A percentile compares a stretch with the other conserved stretches of the same genome.
These are phyloP conservation scores for Drosophila tropicalis DNA, from an alignment of 1,140 invertebrate species.

Conservation along the genomic window DNA sequence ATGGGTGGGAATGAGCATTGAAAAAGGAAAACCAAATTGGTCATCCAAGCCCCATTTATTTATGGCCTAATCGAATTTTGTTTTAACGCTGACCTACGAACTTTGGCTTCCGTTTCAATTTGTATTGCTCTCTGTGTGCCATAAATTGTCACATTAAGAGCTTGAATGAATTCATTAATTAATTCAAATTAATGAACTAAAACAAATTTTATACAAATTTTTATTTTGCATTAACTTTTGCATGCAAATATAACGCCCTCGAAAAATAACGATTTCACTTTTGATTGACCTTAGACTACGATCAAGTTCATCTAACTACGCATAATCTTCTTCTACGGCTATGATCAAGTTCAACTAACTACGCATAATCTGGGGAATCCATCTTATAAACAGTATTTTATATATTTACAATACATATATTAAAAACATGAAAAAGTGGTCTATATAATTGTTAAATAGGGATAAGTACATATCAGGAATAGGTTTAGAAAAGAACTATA, in stretches of 20 bases:
- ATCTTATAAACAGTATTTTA: too few species aligned
- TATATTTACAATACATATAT: too few species aligned
- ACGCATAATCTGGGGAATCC: too few species aligned
- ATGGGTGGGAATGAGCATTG: constrained; percentile 14
- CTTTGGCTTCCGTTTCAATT: constrained; percentile 45
- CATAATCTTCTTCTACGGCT: background rate
- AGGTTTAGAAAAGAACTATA: too few species aligned
- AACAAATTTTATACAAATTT: background rate
- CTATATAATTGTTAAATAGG: too few species aligned
- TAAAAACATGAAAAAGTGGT: too few species aligned
- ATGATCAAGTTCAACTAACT: too few species aligned
- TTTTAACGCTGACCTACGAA: constrained; percentile 33
- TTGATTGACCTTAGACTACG: background rate
- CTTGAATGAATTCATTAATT: constrained; percentile 43
- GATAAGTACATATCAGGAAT: too few species aligned
- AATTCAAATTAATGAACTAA: constrained; percentile 30
- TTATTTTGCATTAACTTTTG: constrained; percentile 22
- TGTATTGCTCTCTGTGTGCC: constrained; percentile 12
- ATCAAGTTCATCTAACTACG: constrained; percentile 4
- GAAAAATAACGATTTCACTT: constrained; percentile 17
- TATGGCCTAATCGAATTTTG: constrained; percentile 5
- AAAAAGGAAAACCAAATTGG: background rate
- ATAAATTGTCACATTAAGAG: constrained; percentile 37
- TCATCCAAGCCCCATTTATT: constrained; percentile 5
- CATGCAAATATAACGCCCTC: constrained; percentile 34